Conservation (phyloP, 1,140 invertebrate species). For the Neuroterus valhalla region DNA sequence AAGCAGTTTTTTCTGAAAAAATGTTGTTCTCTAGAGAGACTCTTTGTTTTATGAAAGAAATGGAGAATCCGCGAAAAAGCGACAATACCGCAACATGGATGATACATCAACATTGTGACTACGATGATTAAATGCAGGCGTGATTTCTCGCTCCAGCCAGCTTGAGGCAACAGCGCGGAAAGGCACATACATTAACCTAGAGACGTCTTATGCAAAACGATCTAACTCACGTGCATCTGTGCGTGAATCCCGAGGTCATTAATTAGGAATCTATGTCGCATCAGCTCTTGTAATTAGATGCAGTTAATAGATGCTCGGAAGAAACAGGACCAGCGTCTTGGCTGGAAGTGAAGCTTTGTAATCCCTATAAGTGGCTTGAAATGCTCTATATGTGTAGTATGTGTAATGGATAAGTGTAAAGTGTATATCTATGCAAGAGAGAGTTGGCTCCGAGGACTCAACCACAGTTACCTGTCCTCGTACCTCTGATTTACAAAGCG, state of each 20-base stretch:
- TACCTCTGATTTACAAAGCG: conserved; percentile 59
- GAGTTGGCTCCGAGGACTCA: conserved; percentile 50
- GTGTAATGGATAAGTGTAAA: not conserved
- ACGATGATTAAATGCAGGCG: conserved; percentile 4
- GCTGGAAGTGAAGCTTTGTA: conserved; percentile 67
- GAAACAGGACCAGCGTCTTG: conserved; percentile 61
- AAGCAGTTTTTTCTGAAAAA: too few species aligned
- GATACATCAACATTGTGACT: not conserved
- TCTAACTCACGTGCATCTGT: conserved; percentile 69
- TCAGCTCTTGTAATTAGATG: conserved; percentile 74
- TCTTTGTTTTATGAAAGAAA: not conserved
- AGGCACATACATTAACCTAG: conserved; percentile 56
- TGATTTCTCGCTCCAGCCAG: conserved; percentile 11
- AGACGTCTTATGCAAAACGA: conserved; percentile 69
- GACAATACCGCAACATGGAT: not conserved
- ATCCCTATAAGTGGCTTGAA: conserved; percentile 58
- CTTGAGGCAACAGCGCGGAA: conserved; percentile 49
- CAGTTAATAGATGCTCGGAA: conserved; percentile 71
- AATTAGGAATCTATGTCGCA: conserved; percentile 73
- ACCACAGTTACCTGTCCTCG: conserved; percentile 60
- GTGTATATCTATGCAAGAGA: conserved; percentile 35
- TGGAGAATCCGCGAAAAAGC: not conserved
- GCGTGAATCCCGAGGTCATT: conserved; percentile 73
- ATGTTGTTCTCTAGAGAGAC: too few species aligned
- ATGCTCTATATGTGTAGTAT: conserved; percentile 37